Evolutionary conservation across 2,113 vertebrate genomes (phyloP).

Genomic region (Uria aalge): DNA sequence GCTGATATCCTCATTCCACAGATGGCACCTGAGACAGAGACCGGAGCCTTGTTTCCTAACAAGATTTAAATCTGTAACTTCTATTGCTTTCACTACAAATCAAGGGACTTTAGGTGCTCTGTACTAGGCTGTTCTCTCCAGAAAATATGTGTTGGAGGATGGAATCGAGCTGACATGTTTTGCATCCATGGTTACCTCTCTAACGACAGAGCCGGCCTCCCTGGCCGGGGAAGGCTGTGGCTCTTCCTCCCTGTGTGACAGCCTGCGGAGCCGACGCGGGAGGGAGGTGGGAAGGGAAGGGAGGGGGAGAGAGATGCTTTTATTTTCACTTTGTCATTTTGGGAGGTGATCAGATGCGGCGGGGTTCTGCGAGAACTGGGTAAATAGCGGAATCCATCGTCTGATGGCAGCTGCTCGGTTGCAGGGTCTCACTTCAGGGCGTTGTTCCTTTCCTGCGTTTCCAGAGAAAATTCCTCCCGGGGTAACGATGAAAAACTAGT

Average conservation of each 20-base stretch:
- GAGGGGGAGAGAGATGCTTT: not conserved
- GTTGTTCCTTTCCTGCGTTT: not conserved
- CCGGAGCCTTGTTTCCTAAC: not conserved
- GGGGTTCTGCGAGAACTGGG: not conserved
- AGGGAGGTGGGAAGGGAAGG: not conserved
- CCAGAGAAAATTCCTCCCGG: conserved; percentile 24
- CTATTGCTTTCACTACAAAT: not conserved
- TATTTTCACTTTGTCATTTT: not conserved
- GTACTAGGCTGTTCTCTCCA: not conserved
- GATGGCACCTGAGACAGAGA: not conserved
- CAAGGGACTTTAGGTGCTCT: not conserved
- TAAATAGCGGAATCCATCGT: not conserved
- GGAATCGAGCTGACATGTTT: not conserved
- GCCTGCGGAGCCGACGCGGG: not conserved
- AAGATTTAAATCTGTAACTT: not conserved
- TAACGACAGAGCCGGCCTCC: not conserved
- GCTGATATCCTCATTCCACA: not conserved
- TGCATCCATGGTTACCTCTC: not conserved
- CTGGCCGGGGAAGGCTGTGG: not conserved
- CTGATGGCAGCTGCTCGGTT: not conserved
- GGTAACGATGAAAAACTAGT: conserved; percentile 24
- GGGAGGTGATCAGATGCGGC: not conserved
- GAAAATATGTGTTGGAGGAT: not conserved
- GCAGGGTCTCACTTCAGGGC: conserved; percentile 12
- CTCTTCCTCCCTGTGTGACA: not conserved